Evolutionary conservation across 2,888 invertebrate species (phyloP).

Genomic region (Leptopilina myrica): DNA sequence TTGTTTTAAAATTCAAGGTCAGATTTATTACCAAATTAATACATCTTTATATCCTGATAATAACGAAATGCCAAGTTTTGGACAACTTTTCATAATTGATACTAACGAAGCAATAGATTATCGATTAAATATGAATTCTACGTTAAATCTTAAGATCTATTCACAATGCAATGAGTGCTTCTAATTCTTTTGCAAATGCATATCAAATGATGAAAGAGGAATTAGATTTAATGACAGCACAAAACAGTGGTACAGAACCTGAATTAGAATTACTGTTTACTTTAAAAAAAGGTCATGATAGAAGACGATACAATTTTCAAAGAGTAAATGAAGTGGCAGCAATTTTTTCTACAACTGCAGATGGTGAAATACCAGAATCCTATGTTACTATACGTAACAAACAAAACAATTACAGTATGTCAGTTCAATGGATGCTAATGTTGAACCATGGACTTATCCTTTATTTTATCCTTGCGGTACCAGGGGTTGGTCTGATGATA

Average conservation of each 20-base stretch:
- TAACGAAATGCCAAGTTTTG: too few relatives aligned
- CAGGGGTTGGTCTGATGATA: conserved; percentile 46
- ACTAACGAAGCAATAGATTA: too few relatives aligned
- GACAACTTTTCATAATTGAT: too few relatives aligned
- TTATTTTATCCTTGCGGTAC: conserved; percentile 33
- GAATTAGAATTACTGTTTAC: too few relatives aligned
- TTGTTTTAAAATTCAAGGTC: too few relatives aligned
- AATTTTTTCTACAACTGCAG: conserved; percentile 54
- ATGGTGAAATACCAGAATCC: conserved; percentile 58
- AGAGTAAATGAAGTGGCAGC: conserved; percentile 49
- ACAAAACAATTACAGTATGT: conserved; percentile 47
- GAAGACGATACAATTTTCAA: too few relatives aligned
- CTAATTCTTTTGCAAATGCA: neutral
- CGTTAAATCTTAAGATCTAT: too few relatives aligned
- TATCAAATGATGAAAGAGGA: neutral
- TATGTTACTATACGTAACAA: conserved; percentile 51
- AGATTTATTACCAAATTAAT: too few relatives aligned
- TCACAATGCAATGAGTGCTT: neutral
- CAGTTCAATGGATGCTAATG: conserved; percentile 45
- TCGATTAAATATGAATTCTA: too few relatives aligned
- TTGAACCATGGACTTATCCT: conserved; percentile 50
- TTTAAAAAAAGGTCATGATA: too few relatives aligned
- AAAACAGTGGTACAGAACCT: neutral
- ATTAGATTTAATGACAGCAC: neutral
- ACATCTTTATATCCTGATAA: too few relatives aligned